Evolutionary conservation across 2,888 invertebrate species (phyloP).

Genomic region (Dasypogon diadema): DNA sequence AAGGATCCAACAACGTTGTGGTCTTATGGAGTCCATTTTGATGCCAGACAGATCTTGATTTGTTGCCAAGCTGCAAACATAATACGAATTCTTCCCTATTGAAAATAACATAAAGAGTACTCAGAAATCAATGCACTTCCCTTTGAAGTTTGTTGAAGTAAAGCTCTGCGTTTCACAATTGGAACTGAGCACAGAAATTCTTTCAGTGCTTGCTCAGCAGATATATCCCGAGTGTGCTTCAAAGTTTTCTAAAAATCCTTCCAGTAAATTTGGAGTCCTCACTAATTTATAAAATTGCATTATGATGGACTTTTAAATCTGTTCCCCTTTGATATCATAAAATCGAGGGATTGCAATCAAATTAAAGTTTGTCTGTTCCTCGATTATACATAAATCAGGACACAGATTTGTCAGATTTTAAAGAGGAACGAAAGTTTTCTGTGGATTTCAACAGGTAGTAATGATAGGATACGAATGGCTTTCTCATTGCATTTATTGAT

Average conservation of each 20-base stretch:
- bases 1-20: neutral
- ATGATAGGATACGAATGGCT: too few species aligned
- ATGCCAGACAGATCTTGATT: slow-evolving; percentile 38
- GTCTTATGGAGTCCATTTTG: slow-evolving; percentile 39
- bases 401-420: too few species aligned
- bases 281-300: slow-evolving; percentile 22
- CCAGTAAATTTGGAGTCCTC: slow-evolving; percentile 21
- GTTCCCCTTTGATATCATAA: too few species aligned
- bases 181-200: neutral
- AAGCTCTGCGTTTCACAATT: slow-evolving; percentile 5
- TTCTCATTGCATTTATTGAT: too few species aligned
- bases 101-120: slow-evolving; percentile 19
- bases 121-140: slow-evolving; percentile 26
- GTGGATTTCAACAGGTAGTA: too few species aligned
- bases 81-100: neutral
- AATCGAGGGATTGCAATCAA: too few species aligned
- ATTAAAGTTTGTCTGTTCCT: too few species aligned
- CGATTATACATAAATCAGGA: too few species aligned
- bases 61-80: slow-evolving; percentile 33
- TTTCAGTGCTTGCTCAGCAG: neutral
- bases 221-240: neutral
- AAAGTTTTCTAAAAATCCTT: neutral
- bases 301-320: neutral
- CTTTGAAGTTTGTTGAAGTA: slow-evolving; percentile 22
- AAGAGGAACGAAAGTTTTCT: too few species aligned